Conservation (phyloP, 2,113 vertebrate genomes). For the Sterna hirundo region DNA sequence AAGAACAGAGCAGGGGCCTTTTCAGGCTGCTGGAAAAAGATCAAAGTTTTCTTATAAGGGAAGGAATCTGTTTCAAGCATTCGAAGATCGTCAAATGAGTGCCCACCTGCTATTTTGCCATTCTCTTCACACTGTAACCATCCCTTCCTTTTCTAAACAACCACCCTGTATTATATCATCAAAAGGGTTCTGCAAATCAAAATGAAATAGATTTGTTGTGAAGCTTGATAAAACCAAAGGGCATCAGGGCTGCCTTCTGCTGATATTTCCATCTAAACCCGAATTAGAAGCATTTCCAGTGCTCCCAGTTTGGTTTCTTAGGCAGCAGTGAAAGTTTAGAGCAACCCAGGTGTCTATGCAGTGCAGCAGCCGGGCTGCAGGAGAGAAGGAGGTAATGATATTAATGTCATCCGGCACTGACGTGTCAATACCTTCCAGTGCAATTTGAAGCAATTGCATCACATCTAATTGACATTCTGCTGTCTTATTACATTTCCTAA, state of each 20-base stretch:
- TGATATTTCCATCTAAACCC: not conserved
- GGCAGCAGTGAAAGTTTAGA: slow-evolving; percentile 26
- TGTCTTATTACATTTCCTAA: slow-evolving; percentile 19
- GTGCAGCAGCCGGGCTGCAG: slow-evolving; percentile 15
- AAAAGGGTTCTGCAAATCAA: slow-evolving; percentile 6
- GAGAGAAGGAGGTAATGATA: slow-evolving; percentile 2
- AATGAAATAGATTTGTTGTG: not conserved
- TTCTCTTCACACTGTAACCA: not conserved
- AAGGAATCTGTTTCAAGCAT: not conserved
- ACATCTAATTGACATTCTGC: slow-evolving; percentile 5
- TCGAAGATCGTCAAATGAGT: not conserved
- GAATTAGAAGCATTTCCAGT: slow-evolving; percentile 23
- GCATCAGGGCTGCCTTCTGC: not conserved
- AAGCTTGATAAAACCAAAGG: not conserved
- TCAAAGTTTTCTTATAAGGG: not conserved
- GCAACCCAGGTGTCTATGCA: not conserved
- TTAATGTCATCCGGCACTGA: slow-evolving; percentile 33
- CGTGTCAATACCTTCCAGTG: slow-evolving; percentile 33
- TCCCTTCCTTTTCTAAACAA: not conserved
- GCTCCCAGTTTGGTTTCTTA: slow-evolving; percentile 4
- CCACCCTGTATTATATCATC: not conserved
- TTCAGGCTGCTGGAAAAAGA: not conserved
- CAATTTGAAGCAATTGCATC: slow-evolving; percentile 15
- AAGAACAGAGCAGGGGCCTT: not conserved
- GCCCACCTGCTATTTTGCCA: not conserved